phyloP scores from a whole-genome alignment of 2,113 vertebrate genomes.

The Cheilinus undulatus region DNA sequence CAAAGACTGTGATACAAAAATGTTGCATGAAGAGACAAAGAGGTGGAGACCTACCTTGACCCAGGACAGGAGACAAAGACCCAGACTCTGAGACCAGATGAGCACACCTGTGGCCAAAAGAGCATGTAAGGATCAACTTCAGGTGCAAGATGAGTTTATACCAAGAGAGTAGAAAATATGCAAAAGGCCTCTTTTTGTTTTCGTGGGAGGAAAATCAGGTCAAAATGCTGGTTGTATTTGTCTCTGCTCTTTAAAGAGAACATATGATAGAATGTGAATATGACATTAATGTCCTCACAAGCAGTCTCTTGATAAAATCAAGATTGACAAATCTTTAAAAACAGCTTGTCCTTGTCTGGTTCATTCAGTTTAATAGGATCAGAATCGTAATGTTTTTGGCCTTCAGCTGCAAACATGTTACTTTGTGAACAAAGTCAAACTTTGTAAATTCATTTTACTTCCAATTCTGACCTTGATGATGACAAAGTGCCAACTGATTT shows the following conservation, averaged over 20 bases:
- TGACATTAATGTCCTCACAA: background rate
- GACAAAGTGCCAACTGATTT: background rate
- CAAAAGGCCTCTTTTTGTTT: too few species aligned
- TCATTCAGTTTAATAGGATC: too few species aligned
- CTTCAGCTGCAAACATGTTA: background rate
- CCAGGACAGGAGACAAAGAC: conserved; percentile 5
- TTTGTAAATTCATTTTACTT: background rate
- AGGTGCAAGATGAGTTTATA: too few species aligned
- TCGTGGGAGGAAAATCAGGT: too few species aligned
- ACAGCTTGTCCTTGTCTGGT: background rate
- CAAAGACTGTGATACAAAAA: conserved; percentile 33
- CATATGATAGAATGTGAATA: conserved; percentile 1
- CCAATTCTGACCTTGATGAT: too few species aligned
- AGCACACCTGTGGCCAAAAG: too few species aligned
- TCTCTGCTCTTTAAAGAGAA: too few species aligned
- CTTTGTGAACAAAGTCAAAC: background rate
- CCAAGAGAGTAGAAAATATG: too few species aligned
- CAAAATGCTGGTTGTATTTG: too few species aligned
- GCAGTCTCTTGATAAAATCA: background rate
- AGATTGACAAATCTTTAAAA: background rate
- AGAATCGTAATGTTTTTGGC: too few species aligned
- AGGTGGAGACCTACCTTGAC: conserved; percentile 9
- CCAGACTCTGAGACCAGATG: conserved; percentile 8
- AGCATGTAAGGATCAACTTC: too few species aligned
- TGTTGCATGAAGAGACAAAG: conserved; percentile 3